Evolutionary conservation across 2,888 invertebrate species (phyloP), one percentile per base, ranked within the genome.

Genomic region (Panopea generosa): DNA sequence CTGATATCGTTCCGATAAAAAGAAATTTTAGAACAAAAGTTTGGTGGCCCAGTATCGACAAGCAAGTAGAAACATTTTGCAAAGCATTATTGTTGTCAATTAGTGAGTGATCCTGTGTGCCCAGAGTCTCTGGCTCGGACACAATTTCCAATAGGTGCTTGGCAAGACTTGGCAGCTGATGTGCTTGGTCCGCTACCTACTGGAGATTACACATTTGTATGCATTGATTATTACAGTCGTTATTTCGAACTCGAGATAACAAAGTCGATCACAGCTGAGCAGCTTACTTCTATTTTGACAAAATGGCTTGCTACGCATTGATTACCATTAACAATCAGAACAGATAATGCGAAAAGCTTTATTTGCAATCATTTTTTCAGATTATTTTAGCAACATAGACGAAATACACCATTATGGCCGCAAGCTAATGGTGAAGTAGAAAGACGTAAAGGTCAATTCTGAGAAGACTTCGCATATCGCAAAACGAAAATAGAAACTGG

Each of bases 31-130:
- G 83, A 26, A 24, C 68, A 0, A 83, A 84, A 60, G 80, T 84
- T 59, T 86, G 82, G 81, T 85, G 83, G 84, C 85, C 86, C 6
- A 71, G 76, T 11, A 84, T 86, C 20, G 84, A 83, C 63, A 65
- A 55, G 27, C 62, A 70, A 2, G 62, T 80, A 16, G 80, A 82
- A 50, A 43, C 65, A 7, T 68, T 14, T 33, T 74, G 77, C 29
- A 75, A 63, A 27, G 1, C 82, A 80, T 68, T 71, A 77, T 70
- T 73, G 73, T 0, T 78, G 83, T 45, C 78, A 83, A 43, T 11
- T 81, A n/a, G 75, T 67, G 14, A 3, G 52, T 3, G 22, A 57
- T 20, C 27, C 52, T 24, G 22, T 20, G 22, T 55, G 55, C n/a
- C 61, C 68, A 9, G 77, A 78, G 60, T 76, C 76, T 3, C 63